Percentiles rank a stretch among this genome's conserved stretches.
Conservation (phyloP, 2,797 vertebrate species). For the Prunella strophiata region DNA sequence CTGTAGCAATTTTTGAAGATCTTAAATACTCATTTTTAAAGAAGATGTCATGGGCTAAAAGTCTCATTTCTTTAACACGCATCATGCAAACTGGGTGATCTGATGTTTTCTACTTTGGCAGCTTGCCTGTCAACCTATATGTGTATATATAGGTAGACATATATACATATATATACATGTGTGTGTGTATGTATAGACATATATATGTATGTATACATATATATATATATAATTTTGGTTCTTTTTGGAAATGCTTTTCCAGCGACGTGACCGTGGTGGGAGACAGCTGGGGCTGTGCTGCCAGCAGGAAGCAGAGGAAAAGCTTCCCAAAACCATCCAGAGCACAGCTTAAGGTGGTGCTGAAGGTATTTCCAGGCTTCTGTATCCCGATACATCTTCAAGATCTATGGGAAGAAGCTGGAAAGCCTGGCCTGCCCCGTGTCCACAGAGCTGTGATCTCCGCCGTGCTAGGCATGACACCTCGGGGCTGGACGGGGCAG, state of each 20-base stretch:
- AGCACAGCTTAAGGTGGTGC: neutral
- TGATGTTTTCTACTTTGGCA: conserved; percentile 75
- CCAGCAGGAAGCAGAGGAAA: fast-evolving
- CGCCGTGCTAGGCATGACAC: conserved; percentile 3
- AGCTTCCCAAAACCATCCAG: neutral
- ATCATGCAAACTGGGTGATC: conserved; percentile 62
- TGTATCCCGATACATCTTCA: fast-evolving
- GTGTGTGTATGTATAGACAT: conserved; percentile 25
- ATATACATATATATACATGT: conserved; percentile 56
- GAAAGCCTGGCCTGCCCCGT: conserved; percentile 76
- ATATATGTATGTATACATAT: conserved; percentile 30
- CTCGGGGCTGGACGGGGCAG: fast-evolving
- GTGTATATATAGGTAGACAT: conserved; percentile 32
- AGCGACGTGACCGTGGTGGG: neutral
- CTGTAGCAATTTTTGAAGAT: conserved; percentile 82
- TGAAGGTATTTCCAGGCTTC: neutral
- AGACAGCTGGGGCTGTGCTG: neutral
- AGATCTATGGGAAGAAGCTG: fast-evolving
- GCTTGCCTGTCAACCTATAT: conserved; percentile 50
- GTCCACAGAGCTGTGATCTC: conserved; percentile 78
- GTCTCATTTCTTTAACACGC: conserved; percentile 71
- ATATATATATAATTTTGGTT: conserved; percentile 34
- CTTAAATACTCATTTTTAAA: conserved; percentile 79
- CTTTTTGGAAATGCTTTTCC: conserved; percentile 39
- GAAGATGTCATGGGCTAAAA: conserved; percentile 67